Evolutionary conservation across 2,113 vertebrate species (phyloP), one percentile per base, ranked within the genome.

Genomic region (Corvus cornix): DNA sequence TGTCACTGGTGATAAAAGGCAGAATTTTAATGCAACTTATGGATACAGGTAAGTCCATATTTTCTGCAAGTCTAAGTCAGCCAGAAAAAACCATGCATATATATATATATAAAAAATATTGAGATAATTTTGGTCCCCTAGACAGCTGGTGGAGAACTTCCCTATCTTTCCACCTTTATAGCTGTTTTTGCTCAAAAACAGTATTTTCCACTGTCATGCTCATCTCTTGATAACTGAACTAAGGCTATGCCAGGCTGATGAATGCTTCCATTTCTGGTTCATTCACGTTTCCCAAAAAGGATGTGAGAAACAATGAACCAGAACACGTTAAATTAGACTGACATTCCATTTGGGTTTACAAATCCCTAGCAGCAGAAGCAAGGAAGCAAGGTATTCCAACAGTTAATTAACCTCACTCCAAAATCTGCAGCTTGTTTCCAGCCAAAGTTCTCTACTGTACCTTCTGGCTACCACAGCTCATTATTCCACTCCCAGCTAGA

Each of bases 381-480:
- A 96, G 70, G 83, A 74, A 48, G 52, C 82, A 81, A 96, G 90
- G 85, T 95, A 94, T 84, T 92, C 68, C 64, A 93, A 90, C 49
- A 92, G 79, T 94, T 95, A 96, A 96, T 87, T 85, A 94, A 89
- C 70, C 78, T 83, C 58, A n/a, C 70, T 93, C 58, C 79, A 69
- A 95, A 96, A 89, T 44, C 2, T 91, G 74, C 75, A 77, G 93
- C 64, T 92, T 90, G 33, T 95, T 95, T 95, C 85, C 60, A 92
- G 95, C 62, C 79, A 43, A 70, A 90, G 53, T 60, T 83, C 94
- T 78, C 76, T 68, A 5, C 82, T 60, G 80, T 67, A 93, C 83
- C 88, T 96, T 95, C 90, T 94, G 90, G 95, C 88, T 88, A 78
- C 60, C 74, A 90, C 79, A 84, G 88, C 90, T 95, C 62, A 66